Evolutionary conservation across 2,888 invertebrate genomes (phyloP), one percentile per base, ranked within the genome.

Genomic region (Diaperis boleti): DNA sequence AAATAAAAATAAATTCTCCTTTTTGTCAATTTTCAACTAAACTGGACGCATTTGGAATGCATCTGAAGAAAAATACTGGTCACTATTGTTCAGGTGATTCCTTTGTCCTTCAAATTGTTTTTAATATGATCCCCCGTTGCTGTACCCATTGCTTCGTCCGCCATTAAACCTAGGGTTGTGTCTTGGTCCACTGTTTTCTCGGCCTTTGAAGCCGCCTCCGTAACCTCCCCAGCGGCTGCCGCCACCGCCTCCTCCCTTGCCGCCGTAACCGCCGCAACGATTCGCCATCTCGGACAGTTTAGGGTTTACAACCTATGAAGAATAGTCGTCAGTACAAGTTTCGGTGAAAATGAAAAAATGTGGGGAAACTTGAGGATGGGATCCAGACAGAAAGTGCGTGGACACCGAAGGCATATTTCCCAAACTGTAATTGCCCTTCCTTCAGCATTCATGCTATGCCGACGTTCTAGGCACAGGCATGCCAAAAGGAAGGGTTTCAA

Each of bases 241-340:
- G 26, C 79, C 50, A 13, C 79, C 81, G 26, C 79, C 79, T 77
- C 76, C 73, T 75, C 59, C 85, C 57, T 86, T 85, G 11, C 86
- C 86, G 39, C 88, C 88, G 49, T 86, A 87, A 63, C 86, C 87
- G 44, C 84, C 84, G 49, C 79, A 80, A 68, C 88, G 86, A 69
- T 87, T 87, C 7, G 92, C 91, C 85, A 95, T 86, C 72, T 93
- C 92, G 74, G 89, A 86, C 41, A 96, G 85, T 78, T 94, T 92
- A 45, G 95, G 95, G 79, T 92, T 94, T 60, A 96, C 87, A 68
- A 89, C 89, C 91, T 87, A 85, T 76, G 74, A 76, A 44, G n/a
- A 52, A 56, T 1, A 26, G 1, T 26, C 2, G 6, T 26, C 6
- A 26, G 26, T 3, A 26, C n/a, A 6, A 26, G 6, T 5, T n/a